Percentiles rank a stretch among this genome's conserved stretches.
Conservation (phyloP, 2,113 vertebrate species). For the Mola mola region DNA sequence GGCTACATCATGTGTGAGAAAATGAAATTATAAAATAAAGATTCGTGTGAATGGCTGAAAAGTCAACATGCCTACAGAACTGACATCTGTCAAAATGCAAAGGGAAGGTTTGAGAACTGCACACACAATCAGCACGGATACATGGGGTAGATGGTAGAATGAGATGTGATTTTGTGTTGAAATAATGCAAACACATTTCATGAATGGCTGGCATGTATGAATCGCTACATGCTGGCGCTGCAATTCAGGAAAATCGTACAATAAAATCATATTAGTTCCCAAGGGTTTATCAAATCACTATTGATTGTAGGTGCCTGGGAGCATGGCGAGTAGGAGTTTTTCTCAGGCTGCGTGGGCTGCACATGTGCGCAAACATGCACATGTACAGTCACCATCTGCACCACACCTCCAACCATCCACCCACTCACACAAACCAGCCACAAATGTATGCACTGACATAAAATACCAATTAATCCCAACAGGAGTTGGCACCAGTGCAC, state of each 20-base stretch:
- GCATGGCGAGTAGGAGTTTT: slow-evolving; percentile 28
- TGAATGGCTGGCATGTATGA: slow-evolving; percentile 19
- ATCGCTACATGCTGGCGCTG: not conserved
- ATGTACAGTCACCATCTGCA: slow-evolving; percentile 20
- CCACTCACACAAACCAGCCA: slow-evolving; percentile 6
- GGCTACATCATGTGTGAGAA: not conserved
- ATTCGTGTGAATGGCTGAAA: slow-evolving; percentile 1
- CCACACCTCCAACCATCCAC: slow-evolving; percentile 21
- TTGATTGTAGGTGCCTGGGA: slow-evolving; percentile 19
- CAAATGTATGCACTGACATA: not conserved
- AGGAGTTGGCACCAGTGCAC: slow-evolving; percentile 10
- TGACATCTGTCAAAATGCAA: not conserved
- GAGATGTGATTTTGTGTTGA: too few relatives aligned
- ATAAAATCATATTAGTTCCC: slow-evolving; percentile 18
- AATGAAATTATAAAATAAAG: slow-evolving; percentile 29
- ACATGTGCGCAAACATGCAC: not conserved
- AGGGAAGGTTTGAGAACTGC: not conserved
- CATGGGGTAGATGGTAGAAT: not conserved
- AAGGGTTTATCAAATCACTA: slow-evolving; percentile 25
- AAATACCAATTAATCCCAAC: slow-evolving; percentile 16
- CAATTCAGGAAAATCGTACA: slow-evolving; percentile 23
- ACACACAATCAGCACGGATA: not conserved
- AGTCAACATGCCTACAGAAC: slow-evolving; percentile 6
- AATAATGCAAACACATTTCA: slow-evolving; percentile 15
- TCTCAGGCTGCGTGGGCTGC: slow-evolving; percentile 27